phyloP scores from a whole-genome alignment of 2,113 vertebrate species.

The Thinocorus orbignyianus region DNA sequence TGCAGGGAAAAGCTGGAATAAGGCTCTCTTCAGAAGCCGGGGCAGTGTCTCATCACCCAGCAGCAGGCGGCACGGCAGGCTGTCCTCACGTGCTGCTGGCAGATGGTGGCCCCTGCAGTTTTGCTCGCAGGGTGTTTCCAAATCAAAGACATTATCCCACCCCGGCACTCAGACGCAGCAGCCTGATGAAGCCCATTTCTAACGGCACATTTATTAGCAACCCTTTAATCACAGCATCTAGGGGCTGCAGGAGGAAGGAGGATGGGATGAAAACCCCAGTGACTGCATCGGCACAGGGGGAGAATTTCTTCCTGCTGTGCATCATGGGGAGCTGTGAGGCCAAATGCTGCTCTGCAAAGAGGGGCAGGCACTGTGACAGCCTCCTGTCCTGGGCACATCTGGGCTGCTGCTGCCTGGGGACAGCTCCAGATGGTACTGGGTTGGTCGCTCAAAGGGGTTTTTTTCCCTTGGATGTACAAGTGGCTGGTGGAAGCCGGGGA shows the following conservation, averaged over 20 bases:
- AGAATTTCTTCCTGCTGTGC: not conserved
- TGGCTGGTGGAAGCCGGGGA: fast-evolving
- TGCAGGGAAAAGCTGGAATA: not conserved
- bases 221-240: not conserved
- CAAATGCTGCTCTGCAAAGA: fast-evolving
- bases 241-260: not conserved
- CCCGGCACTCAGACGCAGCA: not conserved
- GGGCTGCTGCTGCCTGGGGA: not conserved
- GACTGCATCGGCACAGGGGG: fast-evolving
- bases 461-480: not conserved
- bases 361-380: not conserved
- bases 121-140: not conserved
- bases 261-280: not conserved
- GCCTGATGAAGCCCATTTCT: not conserved
- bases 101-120: not conserved
- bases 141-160: not conserved
- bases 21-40: not conserved
- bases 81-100: not conserved
- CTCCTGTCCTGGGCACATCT: not conserved
- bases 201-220: not conserved
- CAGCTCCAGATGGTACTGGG: not conserved
- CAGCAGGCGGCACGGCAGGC: not conserved
- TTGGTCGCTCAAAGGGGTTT: not conserved
- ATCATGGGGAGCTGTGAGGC: fast-evolving
- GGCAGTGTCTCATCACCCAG: not conserved